These are phyloP conservation scores for Pristionchus maxplancki DNA, from an alignment of 2,888 invertebrate species.

Conservation along the genomic window DNA sequence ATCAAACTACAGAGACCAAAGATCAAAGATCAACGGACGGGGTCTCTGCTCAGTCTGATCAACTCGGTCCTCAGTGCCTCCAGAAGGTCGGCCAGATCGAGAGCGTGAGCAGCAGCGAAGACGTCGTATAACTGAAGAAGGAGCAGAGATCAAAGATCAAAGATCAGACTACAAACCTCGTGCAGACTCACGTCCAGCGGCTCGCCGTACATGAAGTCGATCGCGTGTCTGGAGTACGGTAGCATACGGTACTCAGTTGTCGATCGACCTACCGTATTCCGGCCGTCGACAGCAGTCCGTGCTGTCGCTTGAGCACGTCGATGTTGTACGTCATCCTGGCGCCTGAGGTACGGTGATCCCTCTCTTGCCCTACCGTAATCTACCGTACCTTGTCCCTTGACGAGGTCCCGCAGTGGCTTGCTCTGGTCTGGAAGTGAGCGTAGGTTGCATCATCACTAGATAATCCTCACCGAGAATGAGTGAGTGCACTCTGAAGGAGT, in stretches of 20 bases:
- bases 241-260: neutral
- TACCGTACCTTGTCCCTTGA: neutral
- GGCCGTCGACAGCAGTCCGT: neutral
- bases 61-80: constrained; percentile 19
- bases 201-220: constrained; percentile 37
- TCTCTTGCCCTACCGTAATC: neutral
- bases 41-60: constrained; percentile 8
- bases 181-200: neutral
- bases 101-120: constrained; percentile 28
- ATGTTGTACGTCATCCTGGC: constrained; percentile 30
- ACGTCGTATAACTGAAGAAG: neutral
- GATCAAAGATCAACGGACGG: constrained; percentile 26
- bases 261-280: neutral
- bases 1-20: constrained; percentile 3
- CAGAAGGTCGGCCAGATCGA: neutral
- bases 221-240: constrained; percentile 16
- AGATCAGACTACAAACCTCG: neutral
- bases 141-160: constrained; percentile 33
- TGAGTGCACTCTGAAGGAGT: neutral
- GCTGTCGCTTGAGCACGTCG: constrained; percentile 5
- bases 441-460: neutral
- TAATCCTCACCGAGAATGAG: neutral
- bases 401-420: constrained; percentile 11
- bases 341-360: neutral
- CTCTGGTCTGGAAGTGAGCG: neutral